phyloP scores from a whole-genome alignment of 2,888 invertebrate genomes.

The Furcula furcula region DNA sequence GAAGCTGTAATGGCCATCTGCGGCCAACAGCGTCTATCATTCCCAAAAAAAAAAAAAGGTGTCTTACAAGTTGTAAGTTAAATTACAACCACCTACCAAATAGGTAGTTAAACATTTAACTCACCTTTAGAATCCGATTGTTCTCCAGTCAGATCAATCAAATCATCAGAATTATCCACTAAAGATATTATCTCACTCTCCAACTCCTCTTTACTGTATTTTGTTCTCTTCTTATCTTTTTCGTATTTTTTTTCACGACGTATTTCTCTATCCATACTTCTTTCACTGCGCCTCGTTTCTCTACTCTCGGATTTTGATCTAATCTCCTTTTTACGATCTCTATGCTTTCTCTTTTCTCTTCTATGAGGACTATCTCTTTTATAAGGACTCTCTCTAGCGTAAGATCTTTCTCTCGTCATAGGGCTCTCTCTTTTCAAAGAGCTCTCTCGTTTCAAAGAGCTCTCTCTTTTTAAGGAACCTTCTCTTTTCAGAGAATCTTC shows the following conservation, averaged over 20 bases:
- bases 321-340: conserved; percentile 50
- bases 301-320: conserved; percentile 49
- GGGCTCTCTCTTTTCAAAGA: conserved; percentile 19
- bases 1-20: too few species aligned
- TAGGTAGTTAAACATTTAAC: too few species aligned
- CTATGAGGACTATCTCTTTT: conserved; percentile 30
- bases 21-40: too few species aligned
- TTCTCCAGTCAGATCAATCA: conserved; percentile 83
- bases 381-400: conserved; percentile 20
- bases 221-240: conserved; percentile 38
- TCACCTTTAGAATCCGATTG: conserved; percentile 72
- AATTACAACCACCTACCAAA: too few species aligned
- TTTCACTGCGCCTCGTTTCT: conserved; percentile 37
- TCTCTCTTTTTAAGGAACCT: conserved; percentile 16
- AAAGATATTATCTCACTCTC: conserved; percentile 67
- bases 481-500: too few species aligned
- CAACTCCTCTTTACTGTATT: conserved; percentile 43
- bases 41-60: too few species aligned
- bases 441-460: conserved; percentile 10
- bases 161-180: conserved; percentile 74
- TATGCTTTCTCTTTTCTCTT: conserved; percentile 51
- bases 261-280: conserved; percentile 37
- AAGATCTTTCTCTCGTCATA: conserved; percentile 24
- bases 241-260: conserved; percentile 40
- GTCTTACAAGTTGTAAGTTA: too few species aligned